Percentiles rank a stretch among this genome's conserved stretches.
Evolutionary conservation across 2,113 vertebrate genomes (phyloP).

Genomic region (Lophura nycthemera): DNA sequence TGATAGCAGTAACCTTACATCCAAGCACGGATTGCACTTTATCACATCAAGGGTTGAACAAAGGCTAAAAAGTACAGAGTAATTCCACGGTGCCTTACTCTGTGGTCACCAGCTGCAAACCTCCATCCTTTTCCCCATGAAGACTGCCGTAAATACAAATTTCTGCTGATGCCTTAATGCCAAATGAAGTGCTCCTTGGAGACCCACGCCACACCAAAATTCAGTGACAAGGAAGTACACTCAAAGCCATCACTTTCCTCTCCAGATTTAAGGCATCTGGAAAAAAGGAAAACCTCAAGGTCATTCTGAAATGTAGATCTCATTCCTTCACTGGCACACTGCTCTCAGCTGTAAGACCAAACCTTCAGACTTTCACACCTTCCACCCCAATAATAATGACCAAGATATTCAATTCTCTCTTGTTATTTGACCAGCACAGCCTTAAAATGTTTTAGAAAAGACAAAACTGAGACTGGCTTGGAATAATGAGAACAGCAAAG

Average conservation of each 20-base stretch:
- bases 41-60: background rate
- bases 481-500: background rate
- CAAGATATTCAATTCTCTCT: background rate
- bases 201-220: background rate
- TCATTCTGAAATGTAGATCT: slow-evolving; percentile 5
- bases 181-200: slow-evolving; percentile 27
- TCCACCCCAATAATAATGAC: background rate
- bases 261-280: slow-evolving; percentile 4
- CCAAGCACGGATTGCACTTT: background rate
- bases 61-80: background rate
- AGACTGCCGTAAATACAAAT: background rate
- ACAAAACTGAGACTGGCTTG: background rate
- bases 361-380: background rate
- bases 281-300: background rate
- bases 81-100: background rate
- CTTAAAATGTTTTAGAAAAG: background rate
- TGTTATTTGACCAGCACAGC: background rate
- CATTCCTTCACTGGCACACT: background rate
- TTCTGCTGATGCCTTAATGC: background rate
- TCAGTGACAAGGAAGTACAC: background rate
- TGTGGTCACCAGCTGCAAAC: background rate
- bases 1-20: background rate
- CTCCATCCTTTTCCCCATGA: background rate
- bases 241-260: background rate
- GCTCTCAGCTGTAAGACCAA: background rate